These are phyloP conservation scores for Dermatemys mawii DNA, from an alignment of 2,113 vertebrate species.

Conservation along the genomic window DNA sequence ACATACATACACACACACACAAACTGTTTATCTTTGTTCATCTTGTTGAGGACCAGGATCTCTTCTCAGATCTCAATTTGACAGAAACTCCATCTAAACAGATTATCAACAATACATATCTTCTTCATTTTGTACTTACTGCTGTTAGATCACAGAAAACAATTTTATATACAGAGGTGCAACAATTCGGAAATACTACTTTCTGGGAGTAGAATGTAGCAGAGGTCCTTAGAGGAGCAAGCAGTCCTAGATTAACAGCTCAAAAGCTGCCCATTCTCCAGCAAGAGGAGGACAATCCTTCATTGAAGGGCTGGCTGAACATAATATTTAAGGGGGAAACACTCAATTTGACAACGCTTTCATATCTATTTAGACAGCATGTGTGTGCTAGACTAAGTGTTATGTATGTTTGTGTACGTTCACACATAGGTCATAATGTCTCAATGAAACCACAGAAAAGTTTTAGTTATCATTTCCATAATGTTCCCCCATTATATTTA, in stretches of 20 bases:
- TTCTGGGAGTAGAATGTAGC: neutral
- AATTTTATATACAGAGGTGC: too few species aligned
- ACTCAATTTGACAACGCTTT: neutral
- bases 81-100: neutral
- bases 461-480: neutral
- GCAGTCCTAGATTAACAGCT: neutral
- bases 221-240: neutral
- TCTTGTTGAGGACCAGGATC: neutral
- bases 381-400: rapidly evolving
- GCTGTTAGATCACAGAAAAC: neutral
- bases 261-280: neutral
- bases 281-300: neutral
- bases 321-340: neutral
- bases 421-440: neutral
- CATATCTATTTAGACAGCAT: neutral
- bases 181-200: neutral
- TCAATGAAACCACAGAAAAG: neutral
- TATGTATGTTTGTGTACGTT: neutral
- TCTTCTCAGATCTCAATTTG: neutral
- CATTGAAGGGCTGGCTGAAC: neutral
- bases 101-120: neutral
- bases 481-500: rapidly evolving
- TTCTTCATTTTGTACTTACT: neutral
- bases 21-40: neutral
- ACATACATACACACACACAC: rapidly evolving